Evolutionary conservation across 2,888 invertebrate species (phyloP), one percentile per base, ranked within the genome.

Genomic region (Sminthurides aquaticus): DNA sequence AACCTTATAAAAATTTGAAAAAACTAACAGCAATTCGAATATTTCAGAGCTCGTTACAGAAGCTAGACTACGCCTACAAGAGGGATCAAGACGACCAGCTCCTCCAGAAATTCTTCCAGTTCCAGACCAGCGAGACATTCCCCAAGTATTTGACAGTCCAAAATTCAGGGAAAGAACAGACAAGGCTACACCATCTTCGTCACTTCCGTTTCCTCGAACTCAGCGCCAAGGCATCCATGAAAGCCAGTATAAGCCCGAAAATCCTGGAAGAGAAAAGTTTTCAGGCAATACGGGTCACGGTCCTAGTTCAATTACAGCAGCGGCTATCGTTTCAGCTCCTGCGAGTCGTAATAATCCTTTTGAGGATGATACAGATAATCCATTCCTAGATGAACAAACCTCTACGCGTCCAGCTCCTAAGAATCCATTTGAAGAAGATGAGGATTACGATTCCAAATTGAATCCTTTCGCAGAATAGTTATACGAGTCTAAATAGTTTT

Each of bases 361-460:
- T 70, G 84, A 82, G 11, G 77, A 80, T 25, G 69, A 70, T 11
- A 22, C 85, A 27, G 55, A 54, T 18, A 75, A 84, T 75, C 84
- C 86, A 8, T 84, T 85, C 72, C 60, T 67, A 22, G 60, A 64
- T n/a, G 22, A 24, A 24, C 72, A 68, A 49, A 76, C 66, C 0
- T 65, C 66, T 8, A 26, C 49, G 3, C 49, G 78, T 57, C 54
- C 63, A 28, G 48, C 58, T n/a, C 29, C 72, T 0, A 73, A 72
- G 57, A 74, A 74, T 64, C 74, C 74, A 22, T 74, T 74, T 65
- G 81, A 75, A 49, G 74, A 75, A 48, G 76, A 75, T 67, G 76
- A 82, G 69, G 86, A 88, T 76, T 89, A 89, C 76, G 88, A 90
- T 79, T 86, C 85, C 73, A 87, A 87, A 78, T 80, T 87, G 62